A percentile compares a stretch with the other conserved stretches of the same genome.
Evolutionary conservation across 2,113 vertebrate species (phyloP).

Genomic region (mouse (Mus musculus)): GRCm39 chr4:156333501-156334000

Average conservation of each 20-base stretch:
- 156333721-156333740: slow-evolving; percentile 92
- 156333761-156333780: no score
- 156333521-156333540: slow-evolving; percentile 91
- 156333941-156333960: slow-evolving; percentile 96
- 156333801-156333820: not conserved
- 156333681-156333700: slow-evolving; percentile 96
- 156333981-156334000: not conserved
- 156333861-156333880: slow-evolving; percentile 95
- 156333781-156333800: not conserved
- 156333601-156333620: accelerated
- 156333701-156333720: slow-evolving; percentile 94
- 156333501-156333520: slow-evolving; percentile 88
- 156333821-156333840: slow-evolving; percentile 77
- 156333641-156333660: slow-evolving; percentile 90
- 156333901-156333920: slow-evolving; percentile 95
- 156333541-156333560: slow-evolving; percentile 97
- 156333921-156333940: slow-evolving; percentile 95
- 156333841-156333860: slow-evolving; percentile 97
- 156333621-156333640: accelerated
- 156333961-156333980: slow-evolving; percentile 61
- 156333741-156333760: not conserved
- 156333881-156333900: slow-evolving; percentile 96
- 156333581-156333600: slow-evolving; percentile 52
- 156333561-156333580: slow-evolving; percentile 97
- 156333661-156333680: slow-evolving; percentile 98